phyloP scores from a whole-genome alignment of 2,888 invertebrate genomes.

The Eilema depressum region DNA sequence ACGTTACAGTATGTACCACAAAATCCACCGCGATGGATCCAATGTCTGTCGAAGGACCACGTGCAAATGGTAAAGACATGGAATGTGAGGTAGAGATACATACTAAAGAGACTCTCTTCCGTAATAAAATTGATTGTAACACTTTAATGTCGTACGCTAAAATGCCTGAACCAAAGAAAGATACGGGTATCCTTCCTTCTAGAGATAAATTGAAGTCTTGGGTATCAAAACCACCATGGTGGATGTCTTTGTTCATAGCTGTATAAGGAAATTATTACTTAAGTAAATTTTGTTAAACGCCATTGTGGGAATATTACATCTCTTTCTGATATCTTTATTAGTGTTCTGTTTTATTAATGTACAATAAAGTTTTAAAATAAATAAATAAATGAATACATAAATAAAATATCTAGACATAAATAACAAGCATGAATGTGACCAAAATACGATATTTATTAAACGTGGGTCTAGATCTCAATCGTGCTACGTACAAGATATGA shows the following conservation, averaged over 20 bases:
- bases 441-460: neutral
- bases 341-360: too few species aligned
- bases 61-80: slow-evolving; percentile 60
- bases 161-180: slow-evolving; percentile 69
- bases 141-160: slow-evolving; percentile 70
- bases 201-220: slow-evolving; percentile 70
- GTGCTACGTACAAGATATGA: neutral
- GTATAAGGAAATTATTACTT: slow-evolving; percentile 52
- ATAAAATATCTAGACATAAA: neutral
- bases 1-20: slow-evolving; percentile 62
- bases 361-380: too few species aligned
- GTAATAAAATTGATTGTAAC: slow-evolving; percentile 69
- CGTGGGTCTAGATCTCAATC: neutral
- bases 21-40: slow-evolving; percentile 66
- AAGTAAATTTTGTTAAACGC: neutral
- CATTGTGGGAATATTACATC: neutral
- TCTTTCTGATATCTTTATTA: neutral
- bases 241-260: slow-evolving; percentile 77
- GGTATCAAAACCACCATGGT: slow-evolving; percentile 79
- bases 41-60: slow-evolving; percentile 65
- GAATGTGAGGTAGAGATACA: slow-evolving; percentile 74
- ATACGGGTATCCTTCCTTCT: slow-evolving; percentile 62
- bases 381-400: too few species aligned
- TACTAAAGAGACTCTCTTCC: slow-evolving; percentile 61
- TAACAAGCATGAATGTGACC: neutral